Conservation (phyloP, 2,888 invertebrate genomes). For the Drosophila helvetica region DNA sequence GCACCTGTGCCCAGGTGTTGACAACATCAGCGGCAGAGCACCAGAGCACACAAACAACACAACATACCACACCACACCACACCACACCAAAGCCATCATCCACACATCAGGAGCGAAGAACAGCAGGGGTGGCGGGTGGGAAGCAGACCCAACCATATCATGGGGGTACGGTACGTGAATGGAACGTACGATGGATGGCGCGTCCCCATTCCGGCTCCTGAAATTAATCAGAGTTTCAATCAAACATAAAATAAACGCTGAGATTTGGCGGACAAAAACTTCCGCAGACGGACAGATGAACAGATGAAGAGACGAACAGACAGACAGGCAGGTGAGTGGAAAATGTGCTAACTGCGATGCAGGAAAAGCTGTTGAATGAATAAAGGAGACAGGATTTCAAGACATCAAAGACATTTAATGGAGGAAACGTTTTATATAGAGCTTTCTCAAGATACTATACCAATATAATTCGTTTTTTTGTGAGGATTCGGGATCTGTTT, state of each 20-base stretch:
- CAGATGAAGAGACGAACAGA: not conserved
- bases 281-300: not conserved
- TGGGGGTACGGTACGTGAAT: not conserved
- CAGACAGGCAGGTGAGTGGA: conserved; percentile 27
- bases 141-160: not conserved
- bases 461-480: too few relatives aligned
- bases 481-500: too few relatives aligned
- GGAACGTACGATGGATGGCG: conserved; percentile 46
- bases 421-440: too few relatives aligned
- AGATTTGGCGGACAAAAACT: conserved; percentile 57
- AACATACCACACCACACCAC: too few relatives aligned
- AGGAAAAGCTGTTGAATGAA: too few relatives aligned
- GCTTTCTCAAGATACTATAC: too few relatives aligned
- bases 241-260: conserved; percentile 72
- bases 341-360: conserved; percentile 48
- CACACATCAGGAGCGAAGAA: conserved; percentile 1
- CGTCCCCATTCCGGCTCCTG: conserved; percentile 29
- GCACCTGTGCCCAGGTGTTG: conserved; percentile 68
- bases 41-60: not conserved
- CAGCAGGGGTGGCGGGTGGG: not conserved
- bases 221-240: conserved; percentile 78
- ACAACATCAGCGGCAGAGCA: conserved; percentile 48
- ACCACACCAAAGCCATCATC: conserved; percentile 4
- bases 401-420: too few relatives aligned
- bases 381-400: too few relatives aligned